Evolutionary conservation across 2,113 vertebrate species (phyloP).

Genomic region (Theristicus caerulescens): DNA sequence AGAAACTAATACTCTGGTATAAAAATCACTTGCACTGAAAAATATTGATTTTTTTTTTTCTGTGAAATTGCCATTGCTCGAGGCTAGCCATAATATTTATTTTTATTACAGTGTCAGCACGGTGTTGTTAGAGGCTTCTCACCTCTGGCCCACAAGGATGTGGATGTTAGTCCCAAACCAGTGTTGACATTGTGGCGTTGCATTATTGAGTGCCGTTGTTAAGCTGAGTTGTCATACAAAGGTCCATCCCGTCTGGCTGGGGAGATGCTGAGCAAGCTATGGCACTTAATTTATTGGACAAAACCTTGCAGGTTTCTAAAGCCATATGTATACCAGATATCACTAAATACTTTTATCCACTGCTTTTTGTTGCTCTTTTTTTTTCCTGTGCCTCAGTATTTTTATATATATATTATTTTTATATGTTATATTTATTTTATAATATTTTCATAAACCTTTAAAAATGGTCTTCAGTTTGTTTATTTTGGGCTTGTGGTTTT

Average conservation of each 20-base stretch:
- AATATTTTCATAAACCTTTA: neutral
- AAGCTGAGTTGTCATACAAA: conserved; percentile 30
- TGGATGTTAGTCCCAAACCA: conserved; percentile 19
- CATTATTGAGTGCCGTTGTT: neutral
- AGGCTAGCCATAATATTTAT: conserved; percentile 44
- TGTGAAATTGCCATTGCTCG: conserved; percentile 38
- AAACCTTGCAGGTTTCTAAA: neutral
- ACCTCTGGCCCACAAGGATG: conserved; percentile 40
- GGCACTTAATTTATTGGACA: neutral
- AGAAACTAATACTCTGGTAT: neutral
- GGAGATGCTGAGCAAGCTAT: neutral
- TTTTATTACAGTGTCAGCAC: conserved; percentile 52
- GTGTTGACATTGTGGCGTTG: neutral
- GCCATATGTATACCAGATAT: neutral
- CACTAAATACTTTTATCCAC: neutral
- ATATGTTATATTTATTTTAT: neutral
- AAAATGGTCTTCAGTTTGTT: neutral
- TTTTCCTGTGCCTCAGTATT: neutral
- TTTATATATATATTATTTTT: neutral
- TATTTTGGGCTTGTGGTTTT: neutral
- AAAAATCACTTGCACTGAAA: conserved; percentile 39
- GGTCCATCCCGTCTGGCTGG: neutral
- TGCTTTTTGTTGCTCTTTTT: neutral
- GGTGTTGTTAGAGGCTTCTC: conserved; percentile 28
- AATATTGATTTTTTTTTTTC: conserved; percentile 2